Conservation (phyloP, 64 coral and sea anemone species). For the Porites australiensis region DNA sequence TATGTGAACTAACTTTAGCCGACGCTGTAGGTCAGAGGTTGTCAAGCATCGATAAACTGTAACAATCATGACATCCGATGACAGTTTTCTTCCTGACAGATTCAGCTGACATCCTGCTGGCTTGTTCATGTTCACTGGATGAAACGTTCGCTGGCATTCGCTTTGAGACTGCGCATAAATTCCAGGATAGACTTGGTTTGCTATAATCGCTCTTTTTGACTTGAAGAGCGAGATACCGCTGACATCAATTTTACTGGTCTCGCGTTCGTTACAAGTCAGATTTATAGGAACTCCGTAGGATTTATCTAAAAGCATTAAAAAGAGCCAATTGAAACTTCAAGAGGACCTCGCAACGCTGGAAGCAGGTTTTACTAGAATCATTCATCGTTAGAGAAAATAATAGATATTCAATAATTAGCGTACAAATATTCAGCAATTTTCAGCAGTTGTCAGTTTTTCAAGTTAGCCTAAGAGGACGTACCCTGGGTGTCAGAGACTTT, state of each 20-base stretch:
- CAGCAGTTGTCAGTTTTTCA: no score
- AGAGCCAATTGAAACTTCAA: background rate
- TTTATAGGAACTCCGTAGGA: slow-evolving; percentile 36
- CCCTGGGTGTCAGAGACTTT: no score
- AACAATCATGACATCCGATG: slow-evolving; percentile 36
- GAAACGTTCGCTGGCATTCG: slow-evolving; percentile 31
- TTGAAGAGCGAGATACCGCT: slow-evolving; percentile 44
- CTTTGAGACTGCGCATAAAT: slow-evolving; percentile 32
- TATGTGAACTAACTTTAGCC: background rate
- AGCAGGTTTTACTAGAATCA: no score
- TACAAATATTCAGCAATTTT: no score
- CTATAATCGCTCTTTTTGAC: background rate
- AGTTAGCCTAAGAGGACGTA: no score
- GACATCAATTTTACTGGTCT: background rate
- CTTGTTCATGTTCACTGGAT: background rate
- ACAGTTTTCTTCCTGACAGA: background rate
- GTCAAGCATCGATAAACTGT: slow-evolving; percentile 36
- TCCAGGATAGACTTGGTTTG: slow-evolving; percentile 40
- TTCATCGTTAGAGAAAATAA: no score
- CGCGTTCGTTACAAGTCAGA: slow-evolving; percentile 29
- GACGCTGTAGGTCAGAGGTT: background rate
- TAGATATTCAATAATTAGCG: no score
- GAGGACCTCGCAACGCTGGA: background rate
- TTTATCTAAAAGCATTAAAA: slow-evolving; percentile 3
- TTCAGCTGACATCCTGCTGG: slow-evolving; percentile 39